Conservation (phyloP, 2,113 vertebrate species). For the Semnornis frantzii region DNA sequence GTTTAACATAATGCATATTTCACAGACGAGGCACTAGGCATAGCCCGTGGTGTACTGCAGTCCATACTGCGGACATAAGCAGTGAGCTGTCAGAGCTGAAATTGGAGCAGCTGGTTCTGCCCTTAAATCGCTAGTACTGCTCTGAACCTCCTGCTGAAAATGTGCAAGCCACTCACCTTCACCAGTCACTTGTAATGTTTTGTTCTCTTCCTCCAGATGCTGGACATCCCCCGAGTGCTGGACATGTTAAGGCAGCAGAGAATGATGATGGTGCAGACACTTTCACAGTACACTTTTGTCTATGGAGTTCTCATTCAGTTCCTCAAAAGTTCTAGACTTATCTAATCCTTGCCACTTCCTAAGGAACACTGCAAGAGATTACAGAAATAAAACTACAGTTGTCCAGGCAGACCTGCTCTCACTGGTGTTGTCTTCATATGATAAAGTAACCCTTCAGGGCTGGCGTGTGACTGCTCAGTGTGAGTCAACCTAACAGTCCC, state of each 20-base stretch:
- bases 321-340: conserved; percentile 93
- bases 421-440: not conserved
- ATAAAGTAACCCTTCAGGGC: not conserved
- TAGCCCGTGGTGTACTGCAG: not conserved
- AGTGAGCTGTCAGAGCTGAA: not conserved
- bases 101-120: not conserved
- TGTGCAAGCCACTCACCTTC: not conserved
- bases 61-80: not conserved
- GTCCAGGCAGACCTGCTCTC: not conserved
- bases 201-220: conserved; percentile 74
- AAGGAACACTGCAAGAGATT: conserved; percentile 23
- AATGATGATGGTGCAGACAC: conserved; percentile 97
- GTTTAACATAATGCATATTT: not conserved
- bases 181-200: not conserved
- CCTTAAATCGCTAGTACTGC: not conserved
- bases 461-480: not conserved
- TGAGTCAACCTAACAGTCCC: not conserved
- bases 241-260: conserved; percentile 87
- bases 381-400: not conserved
- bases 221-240: conserved; percentile 88
- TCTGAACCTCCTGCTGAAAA: not conserved
- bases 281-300: conserved; percentile 94
- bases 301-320: conserved; percentile 96
- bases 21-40: not conserved
- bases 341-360: conserved; percentile 72